These are phyloP conservation scores for Campylomormyrus numenius DNA, from an alignment of 2,113 vertebrate species.

Conservation along the genomic window DNA sequence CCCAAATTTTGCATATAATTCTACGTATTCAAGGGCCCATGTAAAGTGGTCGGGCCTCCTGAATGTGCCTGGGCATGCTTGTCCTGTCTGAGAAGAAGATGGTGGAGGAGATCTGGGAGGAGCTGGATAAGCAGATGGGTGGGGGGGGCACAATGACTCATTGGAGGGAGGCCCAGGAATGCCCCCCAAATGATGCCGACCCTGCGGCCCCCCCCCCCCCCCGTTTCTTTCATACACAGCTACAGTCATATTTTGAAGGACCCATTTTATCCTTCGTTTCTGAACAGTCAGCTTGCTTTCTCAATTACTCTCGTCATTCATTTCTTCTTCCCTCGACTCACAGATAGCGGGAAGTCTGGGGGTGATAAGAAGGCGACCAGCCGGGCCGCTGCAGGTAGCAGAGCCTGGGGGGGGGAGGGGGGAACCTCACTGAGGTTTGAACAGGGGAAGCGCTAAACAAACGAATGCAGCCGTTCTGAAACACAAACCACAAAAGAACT, in stretches of 20 bases:
- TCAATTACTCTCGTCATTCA: neutral
- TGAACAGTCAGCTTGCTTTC: neutral
- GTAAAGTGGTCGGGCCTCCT: too few species aligned
- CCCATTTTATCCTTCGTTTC: neutral
- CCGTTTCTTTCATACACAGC: neutral
- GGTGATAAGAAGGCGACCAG: constrained; percentile 74
- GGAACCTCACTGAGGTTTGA: neutral
- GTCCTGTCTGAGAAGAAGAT: too few species aligned
- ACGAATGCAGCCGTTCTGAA: neutral
- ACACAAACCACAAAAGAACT: neutral
- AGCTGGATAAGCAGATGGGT: constrained; percentile 59
- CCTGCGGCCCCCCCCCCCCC: neutral
- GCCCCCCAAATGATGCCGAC: neutral
- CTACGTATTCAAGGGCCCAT: neutral
- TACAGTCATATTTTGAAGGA: neutral
- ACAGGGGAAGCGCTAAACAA: neutral
- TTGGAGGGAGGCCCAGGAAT: constrained; percentile 21
- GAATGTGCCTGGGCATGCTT: neutral
- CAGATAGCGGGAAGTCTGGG: constrained; percentile 65
- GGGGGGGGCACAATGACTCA: neutral
- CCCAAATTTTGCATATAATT: neutral
- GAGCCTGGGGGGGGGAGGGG: neutral
- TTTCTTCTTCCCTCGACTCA: constrained; percentile 37
- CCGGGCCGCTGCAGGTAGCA: constrained; percentile 54
- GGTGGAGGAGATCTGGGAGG: neutral